A percentile compares a stretch with the other conserved stretches of the same genome.
Evolutionary conservation across 2,797 vertebrate species (phyloP).

Genomic region (Toxotes lorentzi): DNA sequence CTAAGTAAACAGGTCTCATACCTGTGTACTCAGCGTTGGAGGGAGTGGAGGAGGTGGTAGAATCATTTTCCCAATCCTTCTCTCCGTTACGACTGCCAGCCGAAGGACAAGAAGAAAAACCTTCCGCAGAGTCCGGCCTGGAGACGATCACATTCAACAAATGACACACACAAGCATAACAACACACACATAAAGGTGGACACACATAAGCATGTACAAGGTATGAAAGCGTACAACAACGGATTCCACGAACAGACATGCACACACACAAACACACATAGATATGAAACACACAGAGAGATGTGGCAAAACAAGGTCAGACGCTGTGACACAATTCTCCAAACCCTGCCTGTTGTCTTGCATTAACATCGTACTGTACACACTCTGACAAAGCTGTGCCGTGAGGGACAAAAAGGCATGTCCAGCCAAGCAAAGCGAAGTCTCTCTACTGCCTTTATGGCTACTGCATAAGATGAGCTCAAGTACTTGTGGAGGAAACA

Average conservation of each 20-base stretch:
- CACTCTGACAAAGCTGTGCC: slow-evolving; percentile 39
- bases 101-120: slow-evolving; percentile 93
- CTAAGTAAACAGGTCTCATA: slow-evolving; percentile 54
- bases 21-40: slow-evolving; percentile 98
- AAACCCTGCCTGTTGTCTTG: slow-evolving; percentile 60
- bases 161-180: slow-evolving; percentile 47
- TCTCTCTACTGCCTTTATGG: slow-evolving; percentile 35
- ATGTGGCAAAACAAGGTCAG: slow-evolving; percentile 68
- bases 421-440: slow-evolving; percentile 75
- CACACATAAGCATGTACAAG: not conserved
- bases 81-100: slow-evolving; percentile 93
- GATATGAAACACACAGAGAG: slow-evolving; percentile 34
- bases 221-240: slow-evolving; percentile 12
- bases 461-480: slow-evolving; percentile 33
- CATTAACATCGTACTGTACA: slow-evolving; percentile 59
- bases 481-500: slow-evolving; percentile 35
- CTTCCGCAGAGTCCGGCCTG: slow-evolving; percentile 95
- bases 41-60: slow-evolving; percentile 95
- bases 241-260: slow-evolving; percentile 41
- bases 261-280: slow-evolving; percentile 35
- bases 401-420: slow-evolving; percentile 41
- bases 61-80: slow-evolving; percentile 98
- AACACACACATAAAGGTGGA: slow-evolving; percentile 17
- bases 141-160: slow-evolving; percentile 37
- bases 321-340: slow-evolving; percentile 56